Base-by-base conservation (phyloP, 2,888 invertebrate genomes). In the Heliconius cydno region DNA sequence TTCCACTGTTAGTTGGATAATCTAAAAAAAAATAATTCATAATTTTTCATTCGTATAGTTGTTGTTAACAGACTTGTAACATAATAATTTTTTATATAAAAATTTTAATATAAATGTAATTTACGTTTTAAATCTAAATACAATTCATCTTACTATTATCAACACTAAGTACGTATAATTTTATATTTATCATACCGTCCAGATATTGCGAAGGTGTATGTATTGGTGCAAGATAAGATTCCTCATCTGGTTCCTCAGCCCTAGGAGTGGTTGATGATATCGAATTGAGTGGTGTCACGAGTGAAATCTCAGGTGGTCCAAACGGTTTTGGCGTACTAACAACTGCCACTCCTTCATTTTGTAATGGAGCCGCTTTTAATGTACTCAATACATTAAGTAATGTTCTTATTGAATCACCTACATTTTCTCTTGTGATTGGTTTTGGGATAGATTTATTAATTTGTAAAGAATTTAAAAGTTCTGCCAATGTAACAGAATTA, bases 341-440 rank as follows among this genome's bases (percentile, higher is more conserved):
- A 74, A 86, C 88, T 83, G 87, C 95, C 83, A 86, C 85, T 83
- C 89, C 92, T 82, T 92, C 90, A 85, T 94, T 90, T 82, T 95
- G 88, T 83, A 94, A 91, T 85, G 91, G 88, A 74, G 86, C 87
- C 30, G 91, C 89, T 85, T 96, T 97, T 73, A 98, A 92, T 79
- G 97, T 96, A 86, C 96, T 96, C 74, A 98, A 91, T 80, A 98
- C 97, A 88, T 96, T 97, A 22, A 98, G 95, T 80, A 98, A 92
- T 0, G 97, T 98, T 87, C 96, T 96, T 82, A 98, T 97, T 73
- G 97, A 98, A 81, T 97, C 96, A 84, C 97, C 97, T 71, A 98
- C 96, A 86, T 98, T 98, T 84, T 97, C 97, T 77, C 96, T 96
- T 7, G 97, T 97, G 41, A 98, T 95, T 13, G 96, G 97, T 84